These are phyloP conservation scores for Meriones psammophilus DNA, from an alignment of 2,797 vertebrate genomes.

Conservation along the genomic window DNA sequence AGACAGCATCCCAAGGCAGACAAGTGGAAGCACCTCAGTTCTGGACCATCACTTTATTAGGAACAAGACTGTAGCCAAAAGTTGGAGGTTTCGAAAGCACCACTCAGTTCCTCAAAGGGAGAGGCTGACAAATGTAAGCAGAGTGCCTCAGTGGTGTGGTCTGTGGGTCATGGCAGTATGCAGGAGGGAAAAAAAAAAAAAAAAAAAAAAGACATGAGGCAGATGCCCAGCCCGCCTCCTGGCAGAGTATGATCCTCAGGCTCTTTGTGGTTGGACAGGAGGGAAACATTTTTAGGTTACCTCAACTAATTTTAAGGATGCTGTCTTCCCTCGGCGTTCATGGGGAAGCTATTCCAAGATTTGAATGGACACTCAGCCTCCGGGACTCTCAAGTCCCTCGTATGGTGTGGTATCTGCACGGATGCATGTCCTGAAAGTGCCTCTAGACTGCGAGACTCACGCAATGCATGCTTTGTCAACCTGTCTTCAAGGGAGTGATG, in stretches of 20 bases:
- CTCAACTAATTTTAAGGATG: background rate
- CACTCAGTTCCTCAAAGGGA: constrained; percentile 41
- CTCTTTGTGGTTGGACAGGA: background rate
- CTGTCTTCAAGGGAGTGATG: background rate
- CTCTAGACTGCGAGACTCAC: background rate
- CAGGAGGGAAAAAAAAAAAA: background rate
- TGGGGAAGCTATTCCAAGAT: background rate
- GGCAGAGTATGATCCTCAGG: background rate
- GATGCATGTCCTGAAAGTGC: no score
- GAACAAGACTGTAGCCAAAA: constrained; percentile 51
- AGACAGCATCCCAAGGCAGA: constrained; percentile 58
- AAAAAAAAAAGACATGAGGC: background rate
- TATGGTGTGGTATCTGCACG: background rate
- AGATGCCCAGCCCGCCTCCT: background rate
- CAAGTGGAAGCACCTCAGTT: constrained; percentile 69
- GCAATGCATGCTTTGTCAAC: background rate
- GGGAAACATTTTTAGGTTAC: background rate
- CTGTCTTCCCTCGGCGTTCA: background rate
- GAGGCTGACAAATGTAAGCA: constrained; percentile 10
- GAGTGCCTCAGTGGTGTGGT: background rate
- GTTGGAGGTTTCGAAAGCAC: constrained; percentile 34
- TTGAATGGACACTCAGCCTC: no score
- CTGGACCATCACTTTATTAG: constrained; percentile 64
- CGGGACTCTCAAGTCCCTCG: background rate
- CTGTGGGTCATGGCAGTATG: background rate